Conservation (phyloP, 2,888 invertebrate genomes). For the Hyles lineata region DNA sequence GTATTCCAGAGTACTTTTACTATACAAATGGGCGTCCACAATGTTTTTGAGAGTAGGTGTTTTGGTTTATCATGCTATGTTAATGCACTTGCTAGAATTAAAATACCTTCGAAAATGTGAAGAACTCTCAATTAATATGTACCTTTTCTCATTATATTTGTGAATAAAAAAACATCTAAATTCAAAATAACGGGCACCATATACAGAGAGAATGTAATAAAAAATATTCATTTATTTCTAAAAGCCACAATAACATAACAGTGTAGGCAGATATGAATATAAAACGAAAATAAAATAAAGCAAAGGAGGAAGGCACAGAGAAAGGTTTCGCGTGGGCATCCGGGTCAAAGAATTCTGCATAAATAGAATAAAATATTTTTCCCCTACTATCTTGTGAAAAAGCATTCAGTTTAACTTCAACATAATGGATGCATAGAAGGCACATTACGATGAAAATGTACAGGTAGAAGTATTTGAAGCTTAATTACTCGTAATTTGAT, state of each 20-base stretch:
- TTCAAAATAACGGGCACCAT: background rate
- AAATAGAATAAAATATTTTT: background rate
- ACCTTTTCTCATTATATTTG: too few relatives aligned
- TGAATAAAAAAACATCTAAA: too few relatives aligned
- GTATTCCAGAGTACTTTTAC: too few relatives aligned
- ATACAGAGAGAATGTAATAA: background rate
- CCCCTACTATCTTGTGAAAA: background rate
- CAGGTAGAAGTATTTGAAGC: too few relatives aligned
- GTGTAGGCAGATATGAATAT: background rate
- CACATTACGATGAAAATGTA: background rate
- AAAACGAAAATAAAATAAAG: constrained; percentile 15
- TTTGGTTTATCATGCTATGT: too few relatives aligned
- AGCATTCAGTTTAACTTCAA: background rate
- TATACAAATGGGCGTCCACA: too few relatives aligned
- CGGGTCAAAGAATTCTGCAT: constrained; percentile 9
- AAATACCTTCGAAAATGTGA: too few relatives aligned
- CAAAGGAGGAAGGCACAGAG: background rate
- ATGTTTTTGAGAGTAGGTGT: too few relatives aligned
- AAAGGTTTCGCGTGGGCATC: background rate
- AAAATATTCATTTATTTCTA: background rate
- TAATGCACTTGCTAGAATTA: too few relatives aligned
- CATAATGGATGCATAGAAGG: background rate
- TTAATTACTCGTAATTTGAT: too few relatives aligned
- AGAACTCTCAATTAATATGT: too few relatives aligned
- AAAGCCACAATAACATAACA: background rate